Conservation (phyloP, 2,113 vertebrate species). For the Rhinoderma darwinii region DNA sequence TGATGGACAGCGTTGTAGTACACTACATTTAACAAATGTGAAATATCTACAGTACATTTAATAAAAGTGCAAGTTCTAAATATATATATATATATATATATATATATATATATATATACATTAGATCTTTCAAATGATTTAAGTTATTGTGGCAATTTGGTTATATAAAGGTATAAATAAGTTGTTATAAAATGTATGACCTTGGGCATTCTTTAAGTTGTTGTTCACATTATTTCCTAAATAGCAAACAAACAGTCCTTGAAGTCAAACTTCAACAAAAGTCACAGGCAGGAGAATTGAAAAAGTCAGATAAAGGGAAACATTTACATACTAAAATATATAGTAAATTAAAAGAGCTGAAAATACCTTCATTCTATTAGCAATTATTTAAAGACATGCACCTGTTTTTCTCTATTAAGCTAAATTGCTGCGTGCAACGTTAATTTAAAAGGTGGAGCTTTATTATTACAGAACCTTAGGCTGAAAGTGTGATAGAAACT, state of each 20-base stretch:
- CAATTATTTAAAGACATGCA: background rate
- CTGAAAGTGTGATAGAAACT: background rate
- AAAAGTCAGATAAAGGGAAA: background rate
- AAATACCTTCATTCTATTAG: background rate
- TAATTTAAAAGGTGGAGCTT: background rate
- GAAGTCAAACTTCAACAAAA: background rate
- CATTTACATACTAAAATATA: background rate
- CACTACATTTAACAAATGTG: no score
- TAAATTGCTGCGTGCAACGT: background rate
- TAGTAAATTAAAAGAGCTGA: background rate
- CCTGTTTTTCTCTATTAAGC: background rate
- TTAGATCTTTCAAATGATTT: background rate
- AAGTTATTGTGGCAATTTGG: background rate
- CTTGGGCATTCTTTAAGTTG: background rate
- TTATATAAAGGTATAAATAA: background rate
- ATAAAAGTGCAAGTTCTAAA: no score
- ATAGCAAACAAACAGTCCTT: background rate
- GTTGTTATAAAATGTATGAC: background rate
- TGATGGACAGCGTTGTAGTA: no score
- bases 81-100: no score
- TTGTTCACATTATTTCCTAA: background rate
- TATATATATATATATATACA: no score
- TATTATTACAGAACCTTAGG: constrained; percentile 20
- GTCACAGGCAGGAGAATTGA: background rate
- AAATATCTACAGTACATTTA: no score